Evolutionary conservation across 2,888 invertebrate species (phyloP).

Genomic region (Maniola hyperantus): DNA sequence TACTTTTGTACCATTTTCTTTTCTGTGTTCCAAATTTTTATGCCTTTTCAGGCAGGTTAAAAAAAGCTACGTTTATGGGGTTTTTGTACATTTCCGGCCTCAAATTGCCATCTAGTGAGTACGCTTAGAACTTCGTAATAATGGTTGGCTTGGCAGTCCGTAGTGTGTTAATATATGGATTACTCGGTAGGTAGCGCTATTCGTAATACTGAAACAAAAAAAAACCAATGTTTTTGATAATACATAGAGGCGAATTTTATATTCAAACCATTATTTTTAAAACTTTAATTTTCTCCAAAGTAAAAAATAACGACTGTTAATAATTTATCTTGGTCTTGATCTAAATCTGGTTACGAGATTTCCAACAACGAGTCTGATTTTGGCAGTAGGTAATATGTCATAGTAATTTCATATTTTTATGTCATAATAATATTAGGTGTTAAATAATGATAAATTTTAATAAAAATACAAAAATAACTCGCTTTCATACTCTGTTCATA

Average conservation of each 20-base stretch:
- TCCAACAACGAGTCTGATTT: too few species aligned
- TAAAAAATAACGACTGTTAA: too few species aligned
- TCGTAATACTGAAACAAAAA: not conserved
- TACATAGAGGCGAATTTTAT: not conserved
- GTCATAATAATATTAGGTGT: not conserved
- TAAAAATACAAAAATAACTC: slow-evolving; percentile 18
- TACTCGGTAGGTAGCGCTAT: slow-evolving; percentile 8
- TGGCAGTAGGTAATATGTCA: not conserved
- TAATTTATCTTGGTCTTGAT: too few species aligned
- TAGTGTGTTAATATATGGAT: not conserved
- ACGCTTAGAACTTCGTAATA: not conserved
- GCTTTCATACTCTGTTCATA: not conserved
- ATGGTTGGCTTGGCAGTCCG: not conserved
- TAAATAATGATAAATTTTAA: slow-evolving; percentile 6
- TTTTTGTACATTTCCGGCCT: not conserved
- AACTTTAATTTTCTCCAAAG: too few species aligned
- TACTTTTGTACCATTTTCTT: too few species aligned
- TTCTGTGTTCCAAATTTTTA: too few species aligned
- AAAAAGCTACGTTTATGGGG: not conserved
- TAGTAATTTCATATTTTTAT: not conserved
- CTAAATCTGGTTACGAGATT: too few species aligned
- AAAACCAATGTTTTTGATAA: too few species aligned
- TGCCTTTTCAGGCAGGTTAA: not conserved
- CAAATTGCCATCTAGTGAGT: slow-evolving; percentile 11
- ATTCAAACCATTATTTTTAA: not conserved